Conservation (phyloP, 2,797 vertebrate species). For the Thaleichthys pacificus region DNA sequence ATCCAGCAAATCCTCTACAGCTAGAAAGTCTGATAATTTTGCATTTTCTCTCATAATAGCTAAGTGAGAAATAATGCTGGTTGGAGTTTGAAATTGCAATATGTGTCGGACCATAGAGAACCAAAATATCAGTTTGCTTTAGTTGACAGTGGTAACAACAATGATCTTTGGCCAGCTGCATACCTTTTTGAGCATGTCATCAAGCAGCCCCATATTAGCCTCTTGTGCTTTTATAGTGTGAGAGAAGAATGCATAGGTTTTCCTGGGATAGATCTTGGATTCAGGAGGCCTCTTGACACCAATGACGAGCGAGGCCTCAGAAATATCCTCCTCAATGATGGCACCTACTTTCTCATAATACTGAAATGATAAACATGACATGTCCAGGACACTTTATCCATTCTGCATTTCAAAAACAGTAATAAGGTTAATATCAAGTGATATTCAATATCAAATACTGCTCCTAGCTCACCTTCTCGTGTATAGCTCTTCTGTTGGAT, state of each 20-base stretch:
- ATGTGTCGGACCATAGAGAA: background rate
- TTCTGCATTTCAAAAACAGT: too few species aligned
- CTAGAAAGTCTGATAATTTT: background rate
- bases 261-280: constrained; percentile 86
- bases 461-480: constrained; percentile 80
- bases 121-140: background rate
- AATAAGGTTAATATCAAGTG: too few species aligned
- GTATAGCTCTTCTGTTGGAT: constrained; percentile 92
- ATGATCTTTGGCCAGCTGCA: background rate
- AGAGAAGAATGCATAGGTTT: constrained; percentile 97
- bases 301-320: constrained; percentile 88
- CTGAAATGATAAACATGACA: constrained; percentile 56
- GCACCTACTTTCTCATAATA: constrained; percentile 92
- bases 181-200: constrained; percentile 92
- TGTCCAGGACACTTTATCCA: too few species aligned
- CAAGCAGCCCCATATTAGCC: constrained; percentile 93
- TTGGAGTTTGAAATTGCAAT: too few species aligned
- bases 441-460: too few species aligned
- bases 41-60: background rate
- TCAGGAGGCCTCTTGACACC: constrained; percentile 93
- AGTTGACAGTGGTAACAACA: too few species aligned
- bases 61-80: background rate
- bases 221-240: constrained; percentile 99
- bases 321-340: constrained; percentile 92
- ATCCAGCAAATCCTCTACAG: background rate